Percentiles rank a stretch among this genome's conserved stretches.
Evolutionary conservation across 1,140 invertebrate species (phyloP).

Genomic region (Panulirus ornatus): DNA sequence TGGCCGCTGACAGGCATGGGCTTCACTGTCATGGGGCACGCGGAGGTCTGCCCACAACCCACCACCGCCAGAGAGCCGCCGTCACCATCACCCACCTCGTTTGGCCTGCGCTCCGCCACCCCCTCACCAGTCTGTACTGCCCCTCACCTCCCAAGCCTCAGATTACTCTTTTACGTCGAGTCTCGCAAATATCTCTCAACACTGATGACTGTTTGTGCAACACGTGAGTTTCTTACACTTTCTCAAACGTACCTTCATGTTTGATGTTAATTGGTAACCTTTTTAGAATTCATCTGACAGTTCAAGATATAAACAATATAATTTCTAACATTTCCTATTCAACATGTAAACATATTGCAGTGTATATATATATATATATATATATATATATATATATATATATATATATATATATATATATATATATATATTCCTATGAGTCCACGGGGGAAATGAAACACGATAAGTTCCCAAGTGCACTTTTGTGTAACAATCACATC

Average conservation of each 20-base stretch:
- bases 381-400: slow-evolving; percentile 5
- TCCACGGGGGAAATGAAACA: too few relatives aligned
- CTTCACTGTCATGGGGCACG: slow-evolving; percentile 18
- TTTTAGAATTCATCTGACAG: slow-evolving; percentile 13
- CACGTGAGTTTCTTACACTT: neutral
- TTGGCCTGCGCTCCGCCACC: neutral
- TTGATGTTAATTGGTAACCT: neutral
- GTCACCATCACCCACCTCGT: slow-evolving; percentile 38
- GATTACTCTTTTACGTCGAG: neutral
- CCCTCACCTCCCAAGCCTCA: neutral
- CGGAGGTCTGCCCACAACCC: slow-evolving; percentile 29
- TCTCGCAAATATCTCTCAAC: neutral
- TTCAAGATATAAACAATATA: neutral
- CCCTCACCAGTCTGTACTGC: neutral
- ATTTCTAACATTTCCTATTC: neutral
- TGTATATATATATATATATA: neutral
- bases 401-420: neutral
- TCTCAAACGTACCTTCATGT: neutral
- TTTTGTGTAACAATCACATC: too few relatives aligned
- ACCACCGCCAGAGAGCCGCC: neutral
- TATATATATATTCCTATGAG: too few relatives aligned
- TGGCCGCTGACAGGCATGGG: slow-evolving; percentile 39
- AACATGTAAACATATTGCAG: too few relatives aligned
- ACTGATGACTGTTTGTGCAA: neutral
- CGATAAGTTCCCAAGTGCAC: too few relatives aligned